Percentiles rank a stretch among this genome's conserved stretches.
Conservation (phyloP, 1,140 invertebrate genomes). For the Diplogasteroides magnus region DNA sequence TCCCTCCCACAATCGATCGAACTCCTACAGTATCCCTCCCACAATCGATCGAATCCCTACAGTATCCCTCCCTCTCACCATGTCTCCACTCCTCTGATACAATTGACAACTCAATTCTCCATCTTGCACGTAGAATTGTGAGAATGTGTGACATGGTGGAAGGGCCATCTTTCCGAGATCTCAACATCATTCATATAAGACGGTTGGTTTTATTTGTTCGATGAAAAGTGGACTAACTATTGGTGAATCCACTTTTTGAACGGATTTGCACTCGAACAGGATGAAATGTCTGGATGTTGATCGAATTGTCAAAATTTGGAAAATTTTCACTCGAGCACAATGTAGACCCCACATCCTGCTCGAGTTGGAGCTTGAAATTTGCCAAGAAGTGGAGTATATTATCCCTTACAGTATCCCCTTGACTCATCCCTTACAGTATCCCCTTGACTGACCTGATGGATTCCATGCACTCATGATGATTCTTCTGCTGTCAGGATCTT, state of each 20-base stretch:
- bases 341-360: too few species aligned
- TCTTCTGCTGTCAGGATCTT: constrained; percentile 75
- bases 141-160: constrained; percentile 90
- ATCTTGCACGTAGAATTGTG: constrained; percentile 87
- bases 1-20: not conserved
- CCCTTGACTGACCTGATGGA: constrained; percentile 63
- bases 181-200: constrained; percentile 36
- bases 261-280: too few species aligned
- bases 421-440: not conserved
- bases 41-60: not conserved
- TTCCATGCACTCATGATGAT: constrained; percentile 96
- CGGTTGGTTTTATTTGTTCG: not conserved
- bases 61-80: constrained; percentile 60
- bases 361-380: too few species aligned
- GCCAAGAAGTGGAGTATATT: too few species aligned
- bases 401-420: too few species aligned
- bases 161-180: constrained; percentile 88
- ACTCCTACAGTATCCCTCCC: too few species aligned
- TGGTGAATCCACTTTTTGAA: too few species aligned
- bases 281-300: too few species aligned
- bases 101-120: constrained; percentile 78
- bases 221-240: too few species aligned
- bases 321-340: too few species aligned
- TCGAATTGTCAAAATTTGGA: too few species aligned
- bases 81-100: constrained; percentile 94